These are phyloP conservation scores for Dysidea cf. avara DNA, from an alignment of 37 sponge, comb jelly and placozoan species.

Conservation along the genomic window DNA sequence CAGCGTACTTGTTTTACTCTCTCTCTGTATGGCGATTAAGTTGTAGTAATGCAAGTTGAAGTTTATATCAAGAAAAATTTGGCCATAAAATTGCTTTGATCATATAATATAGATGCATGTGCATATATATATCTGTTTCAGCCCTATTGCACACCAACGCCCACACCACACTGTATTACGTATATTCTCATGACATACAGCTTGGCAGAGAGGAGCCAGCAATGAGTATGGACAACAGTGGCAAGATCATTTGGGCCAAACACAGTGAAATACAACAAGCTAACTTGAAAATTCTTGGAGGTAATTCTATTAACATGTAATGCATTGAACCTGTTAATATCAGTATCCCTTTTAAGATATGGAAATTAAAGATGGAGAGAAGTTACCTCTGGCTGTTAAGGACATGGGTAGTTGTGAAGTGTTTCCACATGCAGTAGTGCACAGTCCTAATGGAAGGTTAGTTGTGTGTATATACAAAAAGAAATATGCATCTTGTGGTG, in stretches of 20 bases:
- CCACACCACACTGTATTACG: neutral
- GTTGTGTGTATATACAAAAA: conserved; percentile 3
- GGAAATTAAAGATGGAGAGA: conserved; percentile 90
- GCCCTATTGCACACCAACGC: neutral
- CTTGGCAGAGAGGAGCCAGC: conserved; percentile 98
- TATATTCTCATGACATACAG: conserved; percentile 8
- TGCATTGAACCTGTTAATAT: too few species aligned
- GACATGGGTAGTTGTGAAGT: conserved; percentile 99
- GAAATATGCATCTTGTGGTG: neutral
- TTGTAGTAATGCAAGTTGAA: too few species aligned
- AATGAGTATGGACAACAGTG: conserved; percentile 96
- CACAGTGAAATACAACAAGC: conserved; percentile 97
- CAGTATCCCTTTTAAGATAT: conserved; percentile 45
- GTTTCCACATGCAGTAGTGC: conserved; percentile 89
- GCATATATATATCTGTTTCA: neutral
- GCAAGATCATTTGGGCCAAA: conserved; percentile 96
- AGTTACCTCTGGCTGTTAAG: conserved; percentile 87
- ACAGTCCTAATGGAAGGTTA: conserved; percentile 95
- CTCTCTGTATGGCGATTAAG: too few species aligned
- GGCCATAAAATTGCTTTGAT: too few species aligned
- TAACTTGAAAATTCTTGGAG: conserved; percentile 80
- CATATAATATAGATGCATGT: neutral
- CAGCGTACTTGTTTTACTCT: too few species aligned
- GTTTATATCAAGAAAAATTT: too few species aligned
- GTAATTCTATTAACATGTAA: neutral